Conservation (phyloP, 2,113 vertebrate genomes). For the Leptodactylus fuscus region DNA sequence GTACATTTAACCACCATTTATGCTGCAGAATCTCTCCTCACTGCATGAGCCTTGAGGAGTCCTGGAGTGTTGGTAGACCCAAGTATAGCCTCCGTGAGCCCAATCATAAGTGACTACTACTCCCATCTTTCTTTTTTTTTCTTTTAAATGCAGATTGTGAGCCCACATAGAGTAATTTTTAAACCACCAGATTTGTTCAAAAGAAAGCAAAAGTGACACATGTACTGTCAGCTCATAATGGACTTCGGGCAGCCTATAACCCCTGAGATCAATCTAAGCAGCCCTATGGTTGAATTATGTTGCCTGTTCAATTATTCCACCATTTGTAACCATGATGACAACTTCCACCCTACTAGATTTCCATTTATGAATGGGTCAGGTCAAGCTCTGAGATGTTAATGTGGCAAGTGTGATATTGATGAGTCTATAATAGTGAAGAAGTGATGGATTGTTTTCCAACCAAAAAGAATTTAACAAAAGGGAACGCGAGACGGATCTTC, state of each 20-base stretch:
- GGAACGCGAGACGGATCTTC: neutral
- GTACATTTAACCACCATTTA: no score
- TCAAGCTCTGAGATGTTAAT: neutral
- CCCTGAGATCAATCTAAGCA: neutral
- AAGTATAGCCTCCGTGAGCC: no score
- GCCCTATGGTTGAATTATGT: neutral
- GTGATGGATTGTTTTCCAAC: constrained; percentile 23
- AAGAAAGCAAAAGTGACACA: neutral
- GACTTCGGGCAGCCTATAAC: neutral
- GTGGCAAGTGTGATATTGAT: constrained; percentile 31
- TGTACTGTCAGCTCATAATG: neutral
- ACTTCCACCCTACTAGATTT: neutral
- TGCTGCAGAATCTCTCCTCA: no score
- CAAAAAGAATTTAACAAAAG: neutral
- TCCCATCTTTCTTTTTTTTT: no score
- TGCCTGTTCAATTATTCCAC: neutral
- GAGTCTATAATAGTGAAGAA: constrained; percentile 17
- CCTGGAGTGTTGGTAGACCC: no score
- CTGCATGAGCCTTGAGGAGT: no score
- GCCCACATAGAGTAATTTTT: no score
- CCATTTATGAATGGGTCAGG: constrained; percentile 14
- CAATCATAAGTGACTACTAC: no score
- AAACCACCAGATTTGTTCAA: no score
- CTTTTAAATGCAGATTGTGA: no score
- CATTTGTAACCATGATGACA: neutral